Percentiles rank a stretch among this genome's conserved stretches.
Evolutionary conservation across 1,140 invertebrate genomes (phyloP).

Genomic region (Ooceraea biroi): DNA sequence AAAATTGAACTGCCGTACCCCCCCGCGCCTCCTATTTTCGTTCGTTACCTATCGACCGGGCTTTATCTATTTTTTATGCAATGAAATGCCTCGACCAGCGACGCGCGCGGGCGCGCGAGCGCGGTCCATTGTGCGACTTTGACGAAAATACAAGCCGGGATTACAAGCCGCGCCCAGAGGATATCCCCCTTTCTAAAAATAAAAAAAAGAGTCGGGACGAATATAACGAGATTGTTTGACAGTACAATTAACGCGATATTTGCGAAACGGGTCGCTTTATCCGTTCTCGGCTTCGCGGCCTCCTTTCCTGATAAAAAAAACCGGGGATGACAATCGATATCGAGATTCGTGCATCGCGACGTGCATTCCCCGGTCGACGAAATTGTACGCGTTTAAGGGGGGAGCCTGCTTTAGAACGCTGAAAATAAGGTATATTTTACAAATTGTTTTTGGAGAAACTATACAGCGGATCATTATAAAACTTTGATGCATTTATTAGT

Average conservation of each 20-base stretch:
- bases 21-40: constrained; percentile 78
- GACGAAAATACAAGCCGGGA: constrained; percentile 73
- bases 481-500: too few species aligned
- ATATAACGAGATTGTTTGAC: constrained; percentile 46
- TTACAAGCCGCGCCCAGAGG: constrained; percentile 66
- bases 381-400: too few species aligned
- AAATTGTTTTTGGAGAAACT: too few species aligned
- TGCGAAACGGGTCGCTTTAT: constrained; percentile 22
- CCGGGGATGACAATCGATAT: neutral
- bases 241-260: constrained; percentile 45
- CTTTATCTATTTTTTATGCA: constrained; percentile 81
- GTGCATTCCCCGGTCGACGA: too few species aligned
- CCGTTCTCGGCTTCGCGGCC: neutral
- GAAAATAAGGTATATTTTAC: too few species aligned
- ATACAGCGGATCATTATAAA: too few species aligned
- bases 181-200: constrained; percentile 44
- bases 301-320: neutral
- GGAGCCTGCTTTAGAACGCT: too few species aligned
- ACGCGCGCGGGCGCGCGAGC: constrained; percentile 13
- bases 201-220: constrained; percentile 50
- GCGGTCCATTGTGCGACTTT: constrained; percentile 71
- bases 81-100: constrained; percentile 74
- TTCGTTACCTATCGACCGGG: constrained; percentile 81
- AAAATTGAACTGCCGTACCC: constrained; percentile 76
- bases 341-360: too few species aligned